Percentiles rank a stretch among this genome's conserved stretches.
phyloP scores from a whole-genome alignment of 1,140 invertebrate genomes.

The Drosophila rufa region DNA sequence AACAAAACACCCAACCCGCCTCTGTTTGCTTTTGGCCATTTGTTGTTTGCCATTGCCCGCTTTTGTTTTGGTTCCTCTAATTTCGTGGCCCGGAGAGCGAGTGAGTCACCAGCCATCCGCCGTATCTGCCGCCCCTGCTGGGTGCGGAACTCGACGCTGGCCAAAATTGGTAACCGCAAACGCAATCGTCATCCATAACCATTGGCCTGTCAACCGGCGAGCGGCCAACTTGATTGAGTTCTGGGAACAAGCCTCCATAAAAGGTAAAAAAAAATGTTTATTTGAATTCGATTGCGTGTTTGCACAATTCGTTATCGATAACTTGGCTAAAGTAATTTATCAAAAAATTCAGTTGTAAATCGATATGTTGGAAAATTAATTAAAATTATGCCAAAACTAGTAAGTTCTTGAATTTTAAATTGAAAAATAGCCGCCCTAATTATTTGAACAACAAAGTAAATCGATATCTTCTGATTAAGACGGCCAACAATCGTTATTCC shows the following conservation, averaged over 20 bases:
- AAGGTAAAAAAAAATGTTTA: not conserved
- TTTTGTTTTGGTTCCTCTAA: constrained; percentile 49
- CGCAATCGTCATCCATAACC: constrained; percentile 5
- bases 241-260: constrained; percentile 2
- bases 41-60: constrained; percentile 44
- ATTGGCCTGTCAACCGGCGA: constrained; percentile 7
- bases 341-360: too few species aligned
- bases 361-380: too few species aligned
- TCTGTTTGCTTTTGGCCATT: constrained; percentile 54
- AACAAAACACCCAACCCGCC: constrained; percentile 1
- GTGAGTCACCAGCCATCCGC: constrained; percentile 4
- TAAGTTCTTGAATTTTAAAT: too few species aligned
- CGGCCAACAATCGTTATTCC: too few species aligned
- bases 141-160: constrained; percentile 6
- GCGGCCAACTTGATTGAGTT: constrained; percentile 9
- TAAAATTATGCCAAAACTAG: too few species aligned
- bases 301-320: not conserved
- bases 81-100: constrained; percentile 7
- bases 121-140: not conserved
- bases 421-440: too few species aligned
- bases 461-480: too few species aligned
- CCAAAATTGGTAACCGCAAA: constrained; percentile 16
- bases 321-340: too few species aligned
- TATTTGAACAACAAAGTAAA: too few species aligned
- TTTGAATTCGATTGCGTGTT: not conserved